Evolutionary conservation across 64 coral and sea anemone genomes (phyloP), one percentile per base, ranked within the genome.

Genomic region (Dendrophyllia cribrosa): DNA sequence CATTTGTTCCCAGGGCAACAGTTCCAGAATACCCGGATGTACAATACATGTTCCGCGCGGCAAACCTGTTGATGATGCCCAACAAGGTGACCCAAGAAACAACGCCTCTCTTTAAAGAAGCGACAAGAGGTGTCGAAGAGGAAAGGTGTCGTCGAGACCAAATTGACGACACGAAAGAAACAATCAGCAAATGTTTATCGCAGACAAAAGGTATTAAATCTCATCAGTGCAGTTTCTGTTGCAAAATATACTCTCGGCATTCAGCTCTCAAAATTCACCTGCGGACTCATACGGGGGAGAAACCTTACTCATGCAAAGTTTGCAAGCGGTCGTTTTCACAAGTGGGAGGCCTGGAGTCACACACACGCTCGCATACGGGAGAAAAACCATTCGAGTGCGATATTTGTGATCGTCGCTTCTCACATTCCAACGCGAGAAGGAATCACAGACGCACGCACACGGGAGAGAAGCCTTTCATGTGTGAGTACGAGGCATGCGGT

Each of bases 231-330:
- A 76, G 50, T 9, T 59, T 91, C 19, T 97, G 95, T 58, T 82
- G 69, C 2, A 97, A 97, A 45, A 74, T 59, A 5, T 97, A 94
- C 73, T 83, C 95, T 3, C 87, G 95, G 0, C 78, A 88, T 15
- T 97, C 93, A 70, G 90, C 95, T 11, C 92, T 97, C 3, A 97
- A 94, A n/a, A 90, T 93, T 3, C 95, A 97, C 22, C 62, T 94
- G 26, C 87, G 95, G 1, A 71, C 90, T 0, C 95, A 97, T 19
- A 97, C 95, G 0, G 95, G 95, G 17, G 95, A 97, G 15, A 90
- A 81, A 46, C 95, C 95, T 4, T 97, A 87, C 60, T 76, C 85
- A 21, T 97, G 95, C 70, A 63, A 59, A 24, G 53, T 94, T 4
- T 97, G 95, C 56, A 20, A 72, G 14, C 70, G 74, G 20, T 48